phyloP scores from a whole-genome alignment of 2,797 vertebrate species.

The Sebastiscus tertius region DNA sequence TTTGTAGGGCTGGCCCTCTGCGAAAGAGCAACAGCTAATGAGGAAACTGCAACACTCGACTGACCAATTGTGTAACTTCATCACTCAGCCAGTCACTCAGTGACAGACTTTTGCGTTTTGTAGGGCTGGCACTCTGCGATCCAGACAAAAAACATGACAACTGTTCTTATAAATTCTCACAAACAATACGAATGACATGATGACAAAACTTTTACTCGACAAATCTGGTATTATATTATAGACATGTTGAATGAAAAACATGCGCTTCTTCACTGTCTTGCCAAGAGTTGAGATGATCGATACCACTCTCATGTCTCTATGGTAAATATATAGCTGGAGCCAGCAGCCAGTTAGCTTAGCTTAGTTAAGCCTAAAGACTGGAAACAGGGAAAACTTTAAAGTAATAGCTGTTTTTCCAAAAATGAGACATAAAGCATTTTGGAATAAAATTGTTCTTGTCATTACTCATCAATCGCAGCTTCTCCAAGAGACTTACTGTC shows the following conservation, averaged over 20 bases:
- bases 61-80: too few relatives aligned
- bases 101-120: too few relatives aligned
- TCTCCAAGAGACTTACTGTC: neutral
- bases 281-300: neutral
- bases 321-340: neutral
- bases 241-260: neutral
- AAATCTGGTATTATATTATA: neutral
- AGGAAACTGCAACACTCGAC: too few relatives aligned
- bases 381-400: neutral
- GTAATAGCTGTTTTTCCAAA: neutral
- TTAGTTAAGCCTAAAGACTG: neutral
- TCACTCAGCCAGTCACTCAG: too few relatives aligned
- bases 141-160: neutral
- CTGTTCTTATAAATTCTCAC: neutral
- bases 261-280: neutral
- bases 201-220: neutral
- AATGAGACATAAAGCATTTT: neutral
- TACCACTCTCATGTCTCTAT: neutral
- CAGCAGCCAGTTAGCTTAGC: neutral
- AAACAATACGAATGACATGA: neutral
- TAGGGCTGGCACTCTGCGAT: too few relatives aligned
- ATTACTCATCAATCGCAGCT: constrained; percentile 2
- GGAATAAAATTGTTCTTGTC: neutral
- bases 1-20: too few relatives aligned
- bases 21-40: too few relatives aligned